Evolutionary conservation across 92 coral and sea anemone genomes (phyloP).

Genomic region (Phymanthus crucifer): DNA sequence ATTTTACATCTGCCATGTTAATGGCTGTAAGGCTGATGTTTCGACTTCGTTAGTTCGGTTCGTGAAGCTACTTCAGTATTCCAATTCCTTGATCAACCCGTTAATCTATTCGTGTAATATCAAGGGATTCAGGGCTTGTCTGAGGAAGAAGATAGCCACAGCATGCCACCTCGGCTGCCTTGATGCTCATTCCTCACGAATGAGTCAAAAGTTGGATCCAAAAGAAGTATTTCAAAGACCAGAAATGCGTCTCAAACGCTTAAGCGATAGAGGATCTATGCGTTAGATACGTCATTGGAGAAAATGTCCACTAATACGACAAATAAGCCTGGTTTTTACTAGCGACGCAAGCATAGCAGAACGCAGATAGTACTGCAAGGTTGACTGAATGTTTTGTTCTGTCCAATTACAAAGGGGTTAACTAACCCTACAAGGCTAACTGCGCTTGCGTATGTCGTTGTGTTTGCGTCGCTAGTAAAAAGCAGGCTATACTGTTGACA

Average conservation of each 20-base stretch:
- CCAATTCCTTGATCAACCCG: constrained; percentile 65
- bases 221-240: not conserved
- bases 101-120: constrained; percentile 58
- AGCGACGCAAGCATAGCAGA: too few species aligned
- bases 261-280: not conserved
- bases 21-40: constrained; percentile 23
- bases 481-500: too few species aligned
- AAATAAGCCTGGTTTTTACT: too few species aligned
- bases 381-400: too few species aligned
- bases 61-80: constrained; percentile 66
- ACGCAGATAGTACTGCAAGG: too few species aligned
- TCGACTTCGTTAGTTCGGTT: constrained; percentile 14
- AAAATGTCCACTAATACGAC: too few species aligned
- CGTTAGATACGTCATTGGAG: not conserved
- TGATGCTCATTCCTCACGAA: not conserved
- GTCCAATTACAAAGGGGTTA: too few species aligned
- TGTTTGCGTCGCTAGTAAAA: too few species aligned
- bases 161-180: not conserved
- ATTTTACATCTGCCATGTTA: constrained; percentile 38
- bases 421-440: too few species aligned
- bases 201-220: not conserved
- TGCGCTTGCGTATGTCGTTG: too few species aligned
- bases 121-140: constrained; percentile 47
- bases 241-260: not conserved
- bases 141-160: constrained; percentile 18